Evolutionary conservation across 2,888 invertebrate genomes (phyloP).

Genomic region (Glaucopsyche alexis): DNA sequence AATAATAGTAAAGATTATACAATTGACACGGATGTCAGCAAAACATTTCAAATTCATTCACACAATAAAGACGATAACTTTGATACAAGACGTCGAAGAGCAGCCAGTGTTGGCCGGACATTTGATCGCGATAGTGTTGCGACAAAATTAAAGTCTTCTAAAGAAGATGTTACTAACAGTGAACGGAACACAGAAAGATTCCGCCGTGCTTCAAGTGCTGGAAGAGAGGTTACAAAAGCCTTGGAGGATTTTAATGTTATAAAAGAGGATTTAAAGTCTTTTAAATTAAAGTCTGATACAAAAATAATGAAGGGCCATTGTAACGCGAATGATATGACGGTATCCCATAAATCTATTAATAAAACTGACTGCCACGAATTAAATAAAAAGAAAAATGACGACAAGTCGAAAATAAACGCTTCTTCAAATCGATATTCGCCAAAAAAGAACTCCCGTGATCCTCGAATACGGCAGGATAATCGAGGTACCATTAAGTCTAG

Average conservation of each 20-base stretch:
- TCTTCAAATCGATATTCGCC: constrained; percentile 47
- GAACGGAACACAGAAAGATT: constrained; percentile 44
- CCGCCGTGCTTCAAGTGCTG: constrained; percentile 62
- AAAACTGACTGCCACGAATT: constrained; percentile 29
- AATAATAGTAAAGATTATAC: constrained; percentile 55
- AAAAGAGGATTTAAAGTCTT: constrained; percentile 63
- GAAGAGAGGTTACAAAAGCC: constrained; percentile 48
- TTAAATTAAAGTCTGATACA: constrained; percentile 44
- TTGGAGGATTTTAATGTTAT: constrained; percentile 56
- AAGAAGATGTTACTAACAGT: constrained; percentile 24
- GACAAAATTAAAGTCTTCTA: constrained; percentile 29
- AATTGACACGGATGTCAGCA: constrained; percentile 65
- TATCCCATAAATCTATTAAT: constrained; percentile 32
- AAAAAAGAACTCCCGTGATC: constrained; percentile 58
- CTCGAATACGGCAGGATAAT: constrained; percentile 52
- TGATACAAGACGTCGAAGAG: constrained; percentile 57
- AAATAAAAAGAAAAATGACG: constrained; percentile 44
- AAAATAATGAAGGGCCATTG: constrained; percentile 35
- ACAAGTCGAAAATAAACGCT: constrained; percentile 31
- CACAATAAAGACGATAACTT: constrained; percentile 42
- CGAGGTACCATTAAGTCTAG: constrained; percentile 41
- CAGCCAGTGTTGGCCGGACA: constrained; percentile 64
- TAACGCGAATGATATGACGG: constrained; percentile 30
- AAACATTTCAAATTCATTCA: constrained; percentile 58
- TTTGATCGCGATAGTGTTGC: constrained; percentile 39